phyloP scores from a whole-genome alignment of 2,113 vertebrate species.

The Cephalopholis sonnerati region DNA sequence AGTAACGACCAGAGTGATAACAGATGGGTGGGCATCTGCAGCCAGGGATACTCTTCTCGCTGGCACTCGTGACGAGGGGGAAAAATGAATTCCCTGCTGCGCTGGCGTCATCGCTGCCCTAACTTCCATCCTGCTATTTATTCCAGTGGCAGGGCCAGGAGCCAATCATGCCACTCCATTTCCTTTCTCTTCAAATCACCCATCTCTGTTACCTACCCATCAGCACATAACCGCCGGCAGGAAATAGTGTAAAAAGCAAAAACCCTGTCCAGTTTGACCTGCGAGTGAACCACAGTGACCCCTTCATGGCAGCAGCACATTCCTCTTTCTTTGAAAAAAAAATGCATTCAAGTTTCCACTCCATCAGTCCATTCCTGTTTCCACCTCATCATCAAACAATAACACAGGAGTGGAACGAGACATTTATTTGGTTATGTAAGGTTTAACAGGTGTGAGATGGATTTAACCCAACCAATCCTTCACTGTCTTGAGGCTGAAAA shows the following conservation, averaged over 20 bases:
- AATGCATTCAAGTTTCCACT: conserved; percentile 27
- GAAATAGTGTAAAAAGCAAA: conserved; percentile 23
- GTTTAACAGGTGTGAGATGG: conserved; percentile 27
- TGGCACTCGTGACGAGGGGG: conserved; percentile 20
- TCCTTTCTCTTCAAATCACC: conserved; percentile 33
- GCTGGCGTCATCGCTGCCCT: conserved; percentile 38
- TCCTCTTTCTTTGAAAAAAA: neutral
- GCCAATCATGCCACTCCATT: conserved; percentile 44
- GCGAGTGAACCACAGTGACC: conserved; percentile 20
- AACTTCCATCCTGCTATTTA: conserved; percentile 59
- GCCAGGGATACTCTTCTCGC: conserved; percentile 50
- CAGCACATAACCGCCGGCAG: conserved; percentile 8
- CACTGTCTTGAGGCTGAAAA: neutral
- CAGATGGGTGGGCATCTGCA: conserved; percentile 74
- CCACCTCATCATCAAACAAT: conserved; percentile 14
- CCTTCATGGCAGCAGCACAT: neutral
- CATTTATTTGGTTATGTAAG: conserved; percentile 18
- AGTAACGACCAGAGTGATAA: conserved; percentile 38
- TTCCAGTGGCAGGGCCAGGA: conserved; percentile 62
- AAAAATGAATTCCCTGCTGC: conserved; percentile 49
- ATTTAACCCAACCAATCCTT: conserved; percentile 6
- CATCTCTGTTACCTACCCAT: conserved; percentile 9
- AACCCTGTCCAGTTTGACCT: conserved; percentile 27
- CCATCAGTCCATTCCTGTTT: conserved; percentile 13
- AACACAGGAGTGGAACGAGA: neutral